Base-by-base conservation (phyloP, 2,888 invertebrate species). In the Plemyria rubiginata region DNA sequence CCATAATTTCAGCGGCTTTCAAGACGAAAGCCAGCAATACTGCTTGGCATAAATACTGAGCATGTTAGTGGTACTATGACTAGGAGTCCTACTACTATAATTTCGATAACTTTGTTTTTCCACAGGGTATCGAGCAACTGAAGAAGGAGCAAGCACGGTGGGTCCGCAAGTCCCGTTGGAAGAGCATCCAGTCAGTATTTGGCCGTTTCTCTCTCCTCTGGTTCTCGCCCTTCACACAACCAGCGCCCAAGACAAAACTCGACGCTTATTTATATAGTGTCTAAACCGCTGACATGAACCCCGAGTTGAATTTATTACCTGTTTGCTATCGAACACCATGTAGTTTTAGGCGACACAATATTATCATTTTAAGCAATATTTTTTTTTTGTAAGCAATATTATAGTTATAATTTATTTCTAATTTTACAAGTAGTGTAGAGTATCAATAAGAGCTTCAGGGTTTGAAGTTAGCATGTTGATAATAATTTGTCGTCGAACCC, bases 111-210 rank as follows among this genome's bases (percentile, higher is more conserved):
- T 8, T 4, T 45, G 15, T 58, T 51, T 59, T 4, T 38, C 53
- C 38, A 0, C 88, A 98, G 98, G 99, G 99, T 46, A 99, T 99
- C 74, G 99, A 99, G 84, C 98, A 98, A 89, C 87, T 99, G 78
- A 99, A 99, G 90, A 98, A 98, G 81, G 99, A 99, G 80, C 97
- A 98, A 85, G 97, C 98, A 0, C 94, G 97, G 12, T 98, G 98
- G 98, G 96, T 96, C 52, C 97, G 97, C 76, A 97, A 97, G 78
- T 98, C 98, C 0, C 94, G 97, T 54, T 98, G 99, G 97, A 97
- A 98, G 94, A 98, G 98, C 79, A 96, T 99, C 74, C 98, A 98
- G 83, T 96, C 98, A 0, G 99, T 99, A 4, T 99, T 99, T 88
- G 99, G 99, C 28, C 94, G 98, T 12, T 99, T 99, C 88, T 98